These are phyloP conservation scores for Drosophila ohnishii DNA, from an alignment of 1,140 invertebrate species.

Conservation along the genomic window DNA sequence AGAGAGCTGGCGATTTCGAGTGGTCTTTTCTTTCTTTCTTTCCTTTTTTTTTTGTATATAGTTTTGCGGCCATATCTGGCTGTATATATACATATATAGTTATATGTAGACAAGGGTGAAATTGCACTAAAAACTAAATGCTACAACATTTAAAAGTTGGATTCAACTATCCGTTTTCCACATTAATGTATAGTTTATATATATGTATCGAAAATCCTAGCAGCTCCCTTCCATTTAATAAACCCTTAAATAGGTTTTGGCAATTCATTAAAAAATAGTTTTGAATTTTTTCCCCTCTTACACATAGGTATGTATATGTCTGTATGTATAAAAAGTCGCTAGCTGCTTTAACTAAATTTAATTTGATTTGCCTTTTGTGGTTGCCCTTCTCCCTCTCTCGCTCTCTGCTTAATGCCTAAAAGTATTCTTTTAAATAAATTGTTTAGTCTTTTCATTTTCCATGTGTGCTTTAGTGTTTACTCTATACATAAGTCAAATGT, in stretches of 20 bases:
- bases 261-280: conserved; percentile 68
- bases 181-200: conserved; percentile 37
- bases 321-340: conserved; percentile 58
- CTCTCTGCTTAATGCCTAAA: conserved; percentile 47
- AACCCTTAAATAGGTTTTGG: conserved; percentile 64
- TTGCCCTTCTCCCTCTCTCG: neutral
- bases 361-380: conserved; percentile 58
- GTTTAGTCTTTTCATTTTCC: conserved; percentile 82
- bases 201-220: conserved; percentile 64
- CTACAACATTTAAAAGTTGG: conserved; percentile 80
- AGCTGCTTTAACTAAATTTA: conserved; percentile 62
- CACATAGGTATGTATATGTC: conserved; percentile 16
- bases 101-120: conserved; percentile 68
- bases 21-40: conserved; percentile 46
- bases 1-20: conserved; percentile 49
- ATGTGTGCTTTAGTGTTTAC: conserved; percentile 77
- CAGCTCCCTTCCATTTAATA: conserved; percentile 50
- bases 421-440: conserved; percentile 68
- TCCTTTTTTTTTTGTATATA: conserved; percentile 56
- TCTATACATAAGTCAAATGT: conserved; percentile 71
- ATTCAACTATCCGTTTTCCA: conserved; percentile 25
- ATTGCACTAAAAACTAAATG: conserved; percentile 80
- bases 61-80: conserved; percentile 33
- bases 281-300: conserved; percentile 26
- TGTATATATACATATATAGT: conserved; percentile 18